These are phyloP conservation scores for Bostrychus sinensis DNA, from an alignment of 2,113 vertebrate genomes.

Conservation along the genomic window DNA sequence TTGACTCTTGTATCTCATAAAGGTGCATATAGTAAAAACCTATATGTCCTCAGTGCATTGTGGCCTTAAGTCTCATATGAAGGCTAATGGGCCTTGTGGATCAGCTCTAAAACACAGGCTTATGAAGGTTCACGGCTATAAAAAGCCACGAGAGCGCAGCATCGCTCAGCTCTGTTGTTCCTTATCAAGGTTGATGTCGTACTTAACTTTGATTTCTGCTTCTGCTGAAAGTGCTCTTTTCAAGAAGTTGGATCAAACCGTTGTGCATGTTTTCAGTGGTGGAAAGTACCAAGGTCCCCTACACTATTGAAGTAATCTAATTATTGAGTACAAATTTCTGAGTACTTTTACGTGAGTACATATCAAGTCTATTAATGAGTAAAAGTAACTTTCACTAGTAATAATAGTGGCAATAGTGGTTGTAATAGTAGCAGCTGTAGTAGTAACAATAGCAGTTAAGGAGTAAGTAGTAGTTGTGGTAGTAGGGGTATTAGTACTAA, in stretches of 20 bases:
- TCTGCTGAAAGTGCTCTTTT: conserved; percentile 26
- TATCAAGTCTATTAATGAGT: too few relatives aligned
- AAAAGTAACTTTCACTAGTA: too few relatives aligned
- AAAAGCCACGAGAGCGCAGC: conserved; percentile 45
- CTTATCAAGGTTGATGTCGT: conserved; percentile 52
- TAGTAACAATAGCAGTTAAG: too few relatives aligned
- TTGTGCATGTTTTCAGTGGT: conserved; percentile 4
- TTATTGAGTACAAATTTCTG: too few relatives aligned
- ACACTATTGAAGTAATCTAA: too few relatives aligned
- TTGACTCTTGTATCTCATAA: conserved; percentile 68
- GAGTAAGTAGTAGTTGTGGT: too few relatives aligned
- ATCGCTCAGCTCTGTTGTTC: conserved; percentile 33
- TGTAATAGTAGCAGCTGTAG: too few relatives aligned
- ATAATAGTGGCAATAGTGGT: too few relatives aligned
- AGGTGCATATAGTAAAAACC: conserved; percentile 47
- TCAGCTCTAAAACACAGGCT: conserved; percentile 57
- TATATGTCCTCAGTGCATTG: conserved; percentile 52
- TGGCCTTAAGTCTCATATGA: conserved; percentile 43
- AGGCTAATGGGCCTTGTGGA: conserved; percentile 57
- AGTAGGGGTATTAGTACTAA: too few relatives aligned
- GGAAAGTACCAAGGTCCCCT: too few relatives aligned
- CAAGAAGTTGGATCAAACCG: not conserved
- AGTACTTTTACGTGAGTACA: conserved; percentile 1
- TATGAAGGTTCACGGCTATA: conserved; percentile 52
- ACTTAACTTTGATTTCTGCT: conserved; percentile 38